Base-by-base conservation (phyloP, 2,113 vertebrate genomes). In the Pleuronectes platessa region DNA sequence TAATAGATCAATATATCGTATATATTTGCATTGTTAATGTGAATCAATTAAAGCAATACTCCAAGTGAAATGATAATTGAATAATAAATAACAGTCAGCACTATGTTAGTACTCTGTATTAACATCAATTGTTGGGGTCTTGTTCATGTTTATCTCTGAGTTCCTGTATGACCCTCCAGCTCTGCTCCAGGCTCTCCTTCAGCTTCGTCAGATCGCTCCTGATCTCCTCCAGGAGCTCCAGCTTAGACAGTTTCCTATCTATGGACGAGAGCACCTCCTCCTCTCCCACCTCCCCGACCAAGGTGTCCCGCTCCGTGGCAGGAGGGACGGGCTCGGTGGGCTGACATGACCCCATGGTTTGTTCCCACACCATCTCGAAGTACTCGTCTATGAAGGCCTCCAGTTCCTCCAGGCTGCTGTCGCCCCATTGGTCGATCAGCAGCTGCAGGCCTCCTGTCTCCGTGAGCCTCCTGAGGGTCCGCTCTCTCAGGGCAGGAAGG, bases 301-400 rank as follows among this genome's bases (percentile, higher is more conserved):
- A 69, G 0, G 47, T 12, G 1, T 71, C 54, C 60, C 59, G 40
- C 61, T 74, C 71, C 2, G 65, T 0, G 9, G 23, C 3, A 6
- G 0, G 24, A 54, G 17, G 1, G 31, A 66, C 49, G 0, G 35
- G 17, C 35, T 82, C 76, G 4, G 69, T 1, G 0, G 26, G 5
- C 18, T 75, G 82, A 61, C 37, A 31, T 1, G 83, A 81, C 15
- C n/a, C 80, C 79, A 81, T 82, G 21, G 86, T 74, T 62, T 86
- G 68, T 40, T 90, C 81, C 91, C 87, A 91, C 24, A 93, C 70
- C 82, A 68, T 87, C 73, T 94, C 88, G 67, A 90, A 93, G 76
- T 94, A 84, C 0, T 74, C 68, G 55, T 94, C 93, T 2, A 94
- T 91, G 72, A 93, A 94, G 71, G 86, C 82, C 5, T 94, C 93